A percentile compares a stretch with the other conserved stretches of the same genome.
Evolutionary conservation across 2,888 invertebrate genomes (phyloP).

Genomic region (Drosophila mimica): DNA sequence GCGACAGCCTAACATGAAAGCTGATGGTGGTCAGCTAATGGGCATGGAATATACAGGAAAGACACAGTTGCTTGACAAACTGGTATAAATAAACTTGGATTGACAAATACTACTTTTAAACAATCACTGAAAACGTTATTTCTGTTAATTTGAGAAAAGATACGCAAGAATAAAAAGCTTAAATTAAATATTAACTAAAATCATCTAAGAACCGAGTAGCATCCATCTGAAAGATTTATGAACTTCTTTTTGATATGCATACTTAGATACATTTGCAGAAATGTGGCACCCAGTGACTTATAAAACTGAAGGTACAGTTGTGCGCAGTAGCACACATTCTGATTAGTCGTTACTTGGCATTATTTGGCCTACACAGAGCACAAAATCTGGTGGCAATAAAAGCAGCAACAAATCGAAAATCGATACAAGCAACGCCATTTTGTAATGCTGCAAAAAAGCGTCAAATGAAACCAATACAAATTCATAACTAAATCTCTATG

Average conservation of each 20-base stretch:
- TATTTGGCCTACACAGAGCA: conserved; percentile 47
- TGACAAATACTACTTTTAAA: background rate
- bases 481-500: conserved; percentile 71
- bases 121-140: background rate
- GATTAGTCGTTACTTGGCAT: conserved; percentile 35
- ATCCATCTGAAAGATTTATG: background rate
- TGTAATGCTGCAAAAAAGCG: conserved; percentile 52
- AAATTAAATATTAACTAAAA: background rate
- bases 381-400: conserved; percentile 29
- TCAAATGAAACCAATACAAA: conserved; percentile 73
- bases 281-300: background rate
- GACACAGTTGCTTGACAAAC: conserved; percentile 5
- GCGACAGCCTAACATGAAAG: background rate
- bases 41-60: conserved; percentile 7
- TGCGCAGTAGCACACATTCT: conserved; percentile 5
- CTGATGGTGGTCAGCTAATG: conserved; percentile 35
- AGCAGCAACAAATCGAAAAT: conserved; percentile 70
- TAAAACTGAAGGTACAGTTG: conserved; percentile 40
- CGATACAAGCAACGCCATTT: conserved; percentile 73
- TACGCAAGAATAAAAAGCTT: background rate
- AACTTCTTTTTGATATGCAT: background rate
- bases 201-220: background rate
- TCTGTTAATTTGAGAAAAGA: background rate
- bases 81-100: conserved; percentile 14
- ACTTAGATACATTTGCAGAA: background rate